Evolutionary conservation across 2,888 invertebrate species (phyloP), one percentile per base, ranked within the genome.

Genomic region (Drosophila seclusa): DNA sequence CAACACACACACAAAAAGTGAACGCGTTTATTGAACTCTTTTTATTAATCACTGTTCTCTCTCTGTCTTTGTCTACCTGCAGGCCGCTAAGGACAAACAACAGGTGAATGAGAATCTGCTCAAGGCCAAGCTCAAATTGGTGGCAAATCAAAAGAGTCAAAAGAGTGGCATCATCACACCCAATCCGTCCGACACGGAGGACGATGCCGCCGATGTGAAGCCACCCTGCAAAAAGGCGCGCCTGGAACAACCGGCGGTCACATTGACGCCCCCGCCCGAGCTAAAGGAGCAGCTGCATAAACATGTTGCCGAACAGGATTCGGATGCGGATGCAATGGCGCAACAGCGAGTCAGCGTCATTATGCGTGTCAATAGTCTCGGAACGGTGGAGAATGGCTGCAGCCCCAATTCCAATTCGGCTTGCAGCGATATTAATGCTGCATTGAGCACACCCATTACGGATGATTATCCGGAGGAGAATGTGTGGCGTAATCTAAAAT

Each of bases 171-270:
- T 92, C 81, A 95, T 96, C 65, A 97, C 97, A 4, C 97, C 97
- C 0, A 97, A 97, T 92, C 96, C 97, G 27, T 97, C 97, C 0
- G 97, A 98, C 92, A 96, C 97, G 0, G 97, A 97, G 93, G 94
- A 96, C 81, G 95, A 97, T 92, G 76, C 82, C 1, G 94, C 95
- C 81, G 95, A 95, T 91, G 60, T 60, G 45, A 73, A 94, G 34
- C 93, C 94, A 31, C 93, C 94, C 27, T 92, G 92, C 70, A 94
- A 95, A 66, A 92, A 92, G 89, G 93, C 80, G 29, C 91, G 92
- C 31, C 52, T 92, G 49, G 91, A 92, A 40, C 76, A 86, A 54
- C 82, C 91, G 18, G 74, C 84, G 1, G 69, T 73, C 92, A 81
- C 93, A 85, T 90, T 91, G 87, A 91, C 92, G 38, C 89, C 92